Conservation (phyloP, 1,140 invertebrate species). For the Colletes latitarsis region DNA sequence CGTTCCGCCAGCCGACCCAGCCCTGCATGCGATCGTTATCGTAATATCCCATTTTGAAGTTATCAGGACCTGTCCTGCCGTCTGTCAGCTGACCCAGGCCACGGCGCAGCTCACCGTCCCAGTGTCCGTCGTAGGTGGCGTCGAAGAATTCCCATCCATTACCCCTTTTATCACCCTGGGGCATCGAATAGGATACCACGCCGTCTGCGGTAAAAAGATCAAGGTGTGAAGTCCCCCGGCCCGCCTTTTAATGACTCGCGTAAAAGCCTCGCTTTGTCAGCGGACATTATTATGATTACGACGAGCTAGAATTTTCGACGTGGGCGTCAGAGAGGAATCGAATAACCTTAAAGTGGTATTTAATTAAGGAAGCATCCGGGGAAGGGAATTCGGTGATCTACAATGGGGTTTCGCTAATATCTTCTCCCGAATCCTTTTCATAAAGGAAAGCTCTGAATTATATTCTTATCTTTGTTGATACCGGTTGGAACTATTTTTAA, state of each 20-base stretch:
- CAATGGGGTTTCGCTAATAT: too few species aligned
- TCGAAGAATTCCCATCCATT: conserved; percentile 89
- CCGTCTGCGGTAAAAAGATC: conserved; percentile 84
- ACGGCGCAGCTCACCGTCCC: conserved; percentile 83
- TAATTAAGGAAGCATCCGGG: background rate
- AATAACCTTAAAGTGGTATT: background rate
- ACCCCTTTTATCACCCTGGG: conserved; percentile 88
- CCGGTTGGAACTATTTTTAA: too few species aligned
- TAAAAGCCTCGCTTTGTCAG: background rate
- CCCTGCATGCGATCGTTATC: conserved; percentile 84
- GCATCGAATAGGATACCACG: conserved; percentile 90
- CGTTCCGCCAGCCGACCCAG: conserved; percentile 97
- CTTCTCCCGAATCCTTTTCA: too few species aligned
- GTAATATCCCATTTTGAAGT: conserved; percentile 86
- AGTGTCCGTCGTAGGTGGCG: conserved; percentile 89
- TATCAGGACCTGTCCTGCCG: conserved; percentile 85
- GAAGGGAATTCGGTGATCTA: too few species aligned
- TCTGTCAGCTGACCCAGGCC: conserved; percentile 89
- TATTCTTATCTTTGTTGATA: too few species aligned
- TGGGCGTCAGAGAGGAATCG: background rate
- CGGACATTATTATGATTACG: background rate
- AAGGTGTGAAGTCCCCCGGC: conserved; percentile 28
- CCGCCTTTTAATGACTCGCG: background rate
- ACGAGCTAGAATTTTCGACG: background rate
- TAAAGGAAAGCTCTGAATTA: too few species aligned